A percentile compares a stretch with the other conserved stretches of the same genome.
phyloP scores from a whole-genome alignment of 2,113 vertebrate genomes.

The Agapornis roseicollis region DNA sequence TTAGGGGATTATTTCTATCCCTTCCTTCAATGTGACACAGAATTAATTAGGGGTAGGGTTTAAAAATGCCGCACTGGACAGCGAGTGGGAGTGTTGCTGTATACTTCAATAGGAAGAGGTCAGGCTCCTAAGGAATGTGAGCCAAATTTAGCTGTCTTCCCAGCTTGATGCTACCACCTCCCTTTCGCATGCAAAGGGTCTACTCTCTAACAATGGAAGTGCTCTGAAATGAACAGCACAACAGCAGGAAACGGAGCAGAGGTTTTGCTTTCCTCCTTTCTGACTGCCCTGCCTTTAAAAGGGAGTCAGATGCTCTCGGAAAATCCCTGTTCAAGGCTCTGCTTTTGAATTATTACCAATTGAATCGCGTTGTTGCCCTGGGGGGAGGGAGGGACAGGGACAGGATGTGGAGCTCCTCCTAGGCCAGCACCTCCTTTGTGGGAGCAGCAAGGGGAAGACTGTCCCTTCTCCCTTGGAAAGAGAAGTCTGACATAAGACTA shows the following conservation, averaged over 20 bases:
- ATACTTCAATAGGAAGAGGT: background rate
- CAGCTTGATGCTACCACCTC: background rate
- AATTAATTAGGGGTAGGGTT: background rate
- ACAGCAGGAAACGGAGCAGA: background rate
- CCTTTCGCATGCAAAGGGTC: background rate
- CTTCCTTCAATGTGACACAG: background rate
- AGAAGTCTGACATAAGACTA: background rate
- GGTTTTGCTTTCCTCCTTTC: background rate
- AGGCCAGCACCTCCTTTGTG: background rate
- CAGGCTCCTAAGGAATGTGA: background rate
- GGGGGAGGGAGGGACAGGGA: background rate
- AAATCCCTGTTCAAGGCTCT: background rate
- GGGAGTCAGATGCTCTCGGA: background rate
- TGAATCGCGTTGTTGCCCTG: accelerated
- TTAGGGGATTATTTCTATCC: background rate
- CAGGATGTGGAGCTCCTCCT: background rate
- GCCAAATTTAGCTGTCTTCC: background rate
- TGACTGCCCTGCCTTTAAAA: background rate
- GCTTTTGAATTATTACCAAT: background rate
- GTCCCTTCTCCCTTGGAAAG: background rate
- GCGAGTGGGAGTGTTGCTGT: background rate
- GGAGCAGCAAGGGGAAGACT: background rate
- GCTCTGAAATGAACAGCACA: conserved; percentile 8
- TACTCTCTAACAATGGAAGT: background rate
- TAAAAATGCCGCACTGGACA: background rate